Conservation (phyloP, 53 echinoderm and acorn worm species). For the Paracentrotus lividus region DNA sequence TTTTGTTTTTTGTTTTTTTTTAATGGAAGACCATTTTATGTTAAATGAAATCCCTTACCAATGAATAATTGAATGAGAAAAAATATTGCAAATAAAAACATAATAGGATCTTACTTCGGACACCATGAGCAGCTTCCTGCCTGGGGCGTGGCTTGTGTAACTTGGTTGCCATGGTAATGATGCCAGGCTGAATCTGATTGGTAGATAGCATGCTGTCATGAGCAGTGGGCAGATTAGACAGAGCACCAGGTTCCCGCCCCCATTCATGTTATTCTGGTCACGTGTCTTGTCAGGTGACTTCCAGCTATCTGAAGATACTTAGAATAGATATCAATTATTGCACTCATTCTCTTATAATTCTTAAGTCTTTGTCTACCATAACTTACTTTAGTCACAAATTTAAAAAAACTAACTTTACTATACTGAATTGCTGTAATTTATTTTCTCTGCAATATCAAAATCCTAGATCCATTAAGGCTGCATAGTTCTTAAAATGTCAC, state of each 20-base stretch:
- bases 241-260: conserved; percentile 38
- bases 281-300: conserved; percentile 44
- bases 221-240: conserved; percentile 6
- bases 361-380: too few relatives aligned
- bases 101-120: not conserved
- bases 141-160: not conserved
- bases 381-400: too few relatives aligned
- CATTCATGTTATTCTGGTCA: conserved; percentile 12
- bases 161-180: conserved; percentile 46
- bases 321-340: not conserved
- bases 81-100: not conserved
- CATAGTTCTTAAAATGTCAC: too few relatives aligned
- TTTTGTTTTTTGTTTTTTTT: too few relatives aligned
- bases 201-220: conserved; percentile 39
- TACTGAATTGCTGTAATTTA: too few relatives aligned
- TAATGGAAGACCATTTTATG: too few relatives aligned
- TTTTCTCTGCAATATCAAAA: too few relatives aligned
- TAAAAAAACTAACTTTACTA: too few relatives aligned
- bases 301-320: conserved; percentile 42
- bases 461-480: too few relatives aligned
- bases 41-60: too few relatives aligned
- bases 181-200: conserved; percentile 22
- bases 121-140: conserved; percentile 47
- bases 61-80: too few relatives aligned
- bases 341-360: too few relatives aligned